Base-by-base conservation (phyloP, 2,113 vertebrate genomes). In the Elephas maximus region DNA sequence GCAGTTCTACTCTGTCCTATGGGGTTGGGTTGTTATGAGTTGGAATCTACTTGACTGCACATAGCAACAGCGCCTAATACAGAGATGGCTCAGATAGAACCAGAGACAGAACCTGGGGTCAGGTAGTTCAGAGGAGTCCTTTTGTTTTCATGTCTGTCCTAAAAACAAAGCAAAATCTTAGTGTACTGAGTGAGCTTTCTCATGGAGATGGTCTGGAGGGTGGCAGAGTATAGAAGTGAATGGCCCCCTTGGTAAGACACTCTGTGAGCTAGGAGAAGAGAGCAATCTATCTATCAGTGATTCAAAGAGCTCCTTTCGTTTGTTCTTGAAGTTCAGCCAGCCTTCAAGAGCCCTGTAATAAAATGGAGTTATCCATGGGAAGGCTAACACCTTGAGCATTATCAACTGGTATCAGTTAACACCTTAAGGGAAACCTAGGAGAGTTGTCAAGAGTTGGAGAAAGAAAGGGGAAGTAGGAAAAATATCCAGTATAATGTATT, bases 341-440 rank as follows among this genome's bases (percentile, higher is more conserved):
- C 2, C 82, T 97, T 92, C 67, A 94, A 86, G 81, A 95, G 93
- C 37, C 82, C 74, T 90, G 87, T 81, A 90, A 97, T 97, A 97
- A 98, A 98, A 96, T 17, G 51, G 67, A 96, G 93, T 94, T 97
- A 95, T 92, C 79, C 62, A n/a, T 92, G 95, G 73, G 95, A 97
- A 97, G 96, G 92, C 81, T 97, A 92, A 97, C 97, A 97, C 97
- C 93, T 98, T 97, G 83, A 90, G 78, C n/a, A 79, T 92, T 94
- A 97, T 98, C 96, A 95, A 45, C 62, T 82, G 48, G 93, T 95
- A 90, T 97, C 97, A 92, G 90, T 93, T 97, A 97, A 95, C 96
- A 98, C 93, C 93, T 97, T 92, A 51, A 81, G 69, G 60, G 88
- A 91, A 95, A 94, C 28, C 63, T 69, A 44, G 83, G 60, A 95